These are phyloP conservation scores for Andrena cerasifolii DNA, from an alignment of 1,140 invertebrate species.

Conservation along the genomic window DNA sequence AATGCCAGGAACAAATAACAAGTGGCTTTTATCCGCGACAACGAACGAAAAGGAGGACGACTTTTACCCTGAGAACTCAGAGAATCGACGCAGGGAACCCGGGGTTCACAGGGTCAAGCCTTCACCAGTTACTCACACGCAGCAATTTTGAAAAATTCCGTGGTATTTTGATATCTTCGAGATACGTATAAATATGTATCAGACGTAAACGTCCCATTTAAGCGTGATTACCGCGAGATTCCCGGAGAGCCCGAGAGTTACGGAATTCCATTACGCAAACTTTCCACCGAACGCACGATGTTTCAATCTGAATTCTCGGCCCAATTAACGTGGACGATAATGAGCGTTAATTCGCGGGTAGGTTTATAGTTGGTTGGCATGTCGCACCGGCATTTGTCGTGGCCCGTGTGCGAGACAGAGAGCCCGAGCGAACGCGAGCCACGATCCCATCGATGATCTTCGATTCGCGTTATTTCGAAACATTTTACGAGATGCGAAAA, in stretches of 20 bases:
- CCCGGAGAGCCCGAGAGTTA: not conserved
- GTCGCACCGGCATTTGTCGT: constrained; percentile 31
- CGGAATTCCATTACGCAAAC: constrained; percentile 33
- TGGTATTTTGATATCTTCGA: too few species aligned
- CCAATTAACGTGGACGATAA: constrained; percentile 46
- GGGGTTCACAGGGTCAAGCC: too few species aligned
- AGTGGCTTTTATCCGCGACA: too few species aligned
- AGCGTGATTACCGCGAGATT: constrained; percentile 4
- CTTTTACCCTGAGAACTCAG: too few species aligned
- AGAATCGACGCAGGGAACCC: too few species aligned
- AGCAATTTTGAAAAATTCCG: too few species aligned
- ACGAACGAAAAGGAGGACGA: too few species aligned
- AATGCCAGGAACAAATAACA: too few species aligned
- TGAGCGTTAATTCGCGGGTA: constrained; percentile 34
- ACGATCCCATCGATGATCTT: constrained; percentile 5
- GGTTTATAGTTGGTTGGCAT: constrained; percentile 41
- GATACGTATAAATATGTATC: too few species aligned
- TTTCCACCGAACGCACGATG: not conserved
- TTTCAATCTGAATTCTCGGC: constrained; percentile 36
- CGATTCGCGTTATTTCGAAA: not conserved
- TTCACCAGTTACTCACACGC: too few species aligned
- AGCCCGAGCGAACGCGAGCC: not conserved
- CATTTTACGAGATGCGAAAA: not conserved
- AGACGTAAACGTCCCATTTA: not conserved
- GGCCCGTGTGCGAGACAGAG: not conserved